Conservation (phyloP, 2,113 vertebrate species). For the Regulus satrapa region DNA sequence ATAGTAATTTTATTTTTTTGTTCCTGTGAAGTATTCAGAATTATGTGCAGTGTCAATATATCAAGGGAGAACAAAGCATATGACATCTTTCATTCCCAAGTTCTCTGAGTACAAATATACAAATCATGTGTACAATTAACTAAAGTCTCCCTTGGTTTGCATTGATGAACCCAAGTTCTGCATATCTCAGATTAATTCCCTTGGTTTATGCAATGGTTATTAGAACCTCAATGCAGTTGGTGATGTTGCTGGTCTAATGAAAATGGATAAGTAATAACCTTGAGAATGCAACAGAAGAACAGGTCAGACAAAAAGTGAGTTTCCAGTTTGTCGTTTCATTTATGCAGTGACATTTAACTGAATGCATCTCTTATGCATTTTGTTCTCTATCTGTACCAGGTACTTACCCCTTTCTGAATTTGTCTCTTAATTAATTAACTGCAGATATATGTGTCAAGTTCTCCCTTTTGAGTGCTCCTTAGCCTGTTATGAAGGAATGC, state of each 20-base stretch:
- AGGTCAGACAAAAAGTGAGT: not conserved
- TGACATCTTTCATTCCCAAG: not conserved
- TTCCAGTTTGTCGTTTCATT: not conserved
- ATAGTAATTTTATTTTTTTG: not conserved
- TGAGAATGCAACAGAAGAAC: not conserved
- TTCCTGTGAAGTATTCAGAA: not conserved
- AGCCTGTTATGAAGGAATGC: not conserved
- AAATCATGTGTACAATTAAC: not conserved
- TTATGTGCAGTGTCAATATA: not conserved
- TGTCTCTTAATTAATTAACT: not conserved
- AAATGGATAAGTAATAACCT: not conserved
- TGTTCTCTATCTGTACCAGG: not conserved
- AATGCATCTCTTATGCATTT: not conserved
- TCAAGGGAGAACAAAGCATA: not conserved
- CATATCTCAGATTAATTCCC: not conserved
- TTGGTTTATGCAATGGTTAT: not conserved
- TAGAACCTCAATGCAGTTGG: not conserved
- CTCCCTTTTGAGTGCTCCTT: not conserved
- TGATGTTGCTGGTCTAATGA: not conserved
- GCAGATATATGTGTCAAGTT: not conserved
- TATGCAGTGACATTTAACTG: not conserved
- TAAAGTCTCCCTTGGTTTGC: not conserved
- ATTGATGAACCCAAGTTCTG: not conserved
- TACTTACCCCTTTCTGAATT: not conserved
- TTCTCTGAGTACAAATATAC: not conserved